A percentile compares a stretch with the other conserved stretches of the same genome.
Evolutionary conservation across 2,797 vertebrate species (phyloP).

Genomic region (Gallinago stenura): DNA sequence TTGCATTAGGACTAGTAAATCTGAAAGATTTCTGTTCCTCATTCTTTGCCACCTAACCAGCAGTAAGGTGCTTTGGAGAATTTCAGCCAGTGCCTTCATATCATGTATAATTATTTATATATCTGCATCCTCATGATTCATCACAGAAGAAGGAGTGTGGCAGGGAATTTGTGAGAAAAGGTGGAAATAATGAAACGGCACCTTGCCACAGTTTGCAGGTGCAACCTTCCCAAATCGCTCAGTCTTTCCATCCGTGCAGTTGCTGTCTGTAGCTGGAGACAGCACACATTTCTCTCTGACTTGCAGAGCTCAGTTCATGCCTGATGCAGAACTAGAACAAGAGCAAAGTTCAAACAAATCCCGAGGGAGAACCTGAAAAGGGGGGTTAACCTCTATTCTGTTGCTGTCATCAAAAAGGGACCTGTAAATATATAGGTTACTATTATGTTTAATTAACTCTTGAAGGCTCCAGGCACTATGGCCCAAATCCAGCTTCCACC

Average conservation of each 20-base stretch:
- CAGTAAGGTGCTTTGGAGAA: slow-evolving; percentile 34
- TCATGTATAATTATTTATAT: slow-evolving; percentile 12
- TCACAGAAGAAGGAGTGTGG: neutral
- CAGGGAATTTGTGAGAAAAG: neutral
- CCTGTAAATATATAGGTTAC: slow-evolving; percentile 62
- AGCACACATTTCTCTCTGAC: neutral
- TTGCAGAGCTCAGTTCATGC: neutral
- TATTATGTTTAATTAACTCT: slow-evolving; percentile 73
- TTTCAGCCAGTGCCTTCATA: neutral
- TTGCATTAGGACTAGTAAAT: slow-evolving; percentile 23
- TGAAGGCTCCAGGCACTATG: slow-evolving; percentile 59
- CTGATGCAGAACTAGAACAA: slow-evolving; percentile 12
- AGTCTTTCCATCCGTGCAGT: neutral
- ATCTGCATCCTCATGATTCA: neutral
- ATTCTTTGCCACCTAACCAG: neutral
- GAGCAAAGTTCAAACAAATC: slow-evolving; percentile 66
- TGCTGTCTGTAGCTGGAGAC: neutral
- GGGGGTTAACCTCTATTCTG: slow-evolving; percentile 66
- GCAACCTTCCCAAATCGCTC: neutral
- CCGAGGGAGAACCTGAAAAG: slow-evolving; percentile 67
- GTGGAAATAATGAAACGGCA: neutral
- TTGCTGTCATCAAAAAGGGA: slow-evolving; percentile 67
- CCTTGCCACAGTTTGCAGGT: neutral
- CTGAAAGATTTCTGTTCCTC: slow-evolving; percentile 43
- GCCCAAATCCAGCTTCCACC: slow-evolving; percentile 67